Percentiles rank a stretch among this genome's conserved stretches.
Evolutionary conservation across 2,113 vertebrate species (phyloP).

Genomic region (Odobenus rosmarus): DNA sequence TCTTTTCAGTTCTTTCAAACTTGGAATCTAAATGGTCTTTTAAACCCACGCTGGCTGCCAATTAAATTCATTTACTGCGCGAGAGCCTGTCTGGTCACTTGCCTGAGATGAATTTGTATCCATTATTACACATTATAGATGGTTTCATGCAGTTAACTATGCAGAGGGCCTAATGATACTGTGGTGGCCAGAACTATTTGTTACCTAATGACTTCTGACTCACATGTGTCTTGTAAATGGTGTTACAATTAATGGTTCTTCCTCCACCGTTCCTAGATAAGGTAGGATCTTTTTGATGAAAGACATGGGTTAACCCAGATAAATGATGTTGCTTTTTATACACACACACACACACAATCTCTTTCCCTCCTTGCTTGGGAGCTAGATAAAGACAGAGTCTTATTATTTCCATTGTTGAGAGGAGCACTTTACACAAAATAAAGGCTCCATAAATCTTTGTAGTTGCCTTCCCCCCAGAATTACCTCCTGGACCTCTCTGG

Average conservation of each 20-base stretch:
- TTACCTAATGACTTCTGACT: neutral
- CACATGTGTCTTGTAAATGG: neutral
- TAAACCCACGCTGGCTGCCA: neutral
- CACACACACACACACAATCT: too few relatives aligned
- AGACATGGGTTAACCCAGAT: neutral
- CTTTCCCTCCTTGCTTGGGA: neutral
- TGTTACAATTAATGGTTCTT: accelerated
- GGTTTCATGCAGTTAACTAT: neutral
- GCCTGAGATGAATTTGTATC: neutral
- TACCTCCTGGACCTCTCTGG: neutral
- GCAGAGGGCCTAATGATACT: neutral
- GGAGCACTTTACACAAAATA: neutral
- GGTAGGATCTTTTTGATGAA: neutral
- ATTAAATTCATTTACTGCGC: neutral
- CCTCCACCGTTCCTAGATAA: neutral
- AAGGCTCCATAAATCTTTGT: neutral
- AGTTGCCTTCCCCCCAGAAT: neutral
- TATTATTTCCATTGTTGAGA: neutral
- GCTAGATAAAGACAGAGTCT: neutral
- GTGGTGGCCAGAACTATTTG: neutral
- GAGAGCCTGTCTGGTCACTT: neutral
- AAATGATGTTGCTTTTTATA: neutral
- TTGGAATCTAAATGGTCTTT: neutral
- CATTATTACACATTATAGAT: neutral
- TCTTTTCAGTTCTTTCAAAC: neutral